Evolutionary conservation across 2,797 vertebrate species (phyloP), one percentile per base, ranked within the genome.

Genomic region (Eutrigla gurnardus): DNA sequence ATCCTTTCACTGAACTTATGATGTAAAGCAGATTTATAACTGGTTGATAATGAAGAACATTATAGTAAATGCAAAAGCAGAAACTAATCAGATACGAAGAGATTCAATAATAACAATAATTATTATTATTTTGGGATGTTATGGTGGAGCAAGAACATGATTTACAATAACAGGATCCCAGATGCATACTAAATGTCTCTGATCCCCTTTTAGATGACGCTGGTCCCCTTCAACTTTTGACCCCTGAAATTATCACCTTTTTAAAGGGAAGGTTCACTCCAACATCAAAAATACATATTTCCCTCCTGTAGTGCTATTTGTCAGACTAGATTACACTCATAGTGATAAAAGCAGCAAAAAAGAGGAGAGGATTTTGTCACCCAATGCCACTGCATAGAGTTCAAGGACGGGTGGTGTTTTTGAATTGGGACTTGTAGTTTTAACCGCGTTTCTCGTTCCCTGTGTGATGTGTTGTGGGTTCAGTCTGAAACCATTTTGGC

Each of bases 401-500:
- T 42, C 5, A 8, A n/a, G 1, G n/a, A 17, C 3, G 12, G 2
- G 1, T 50, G 25, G 53, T 10, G 4, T 45, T 64, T 64, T 7
- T 64, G 1, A 47, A 4, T 11, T 73, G 54, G 17, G 54, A 43
- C 6, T 37, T n/a, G 1, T 47, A 13, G 25, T 12, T 57, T 3
- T n/a, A 46, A 11, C 45, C 35, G 42, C 4, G n/a, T 25, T 17
- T 42, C 36, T 37, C 40, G 18, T 46, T 43, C 65, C 42, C 32
- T 66, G 46, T 67, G 45, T 57, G 45, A 54, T 2, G 53, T 75
- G 46, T 52, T 72, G 25, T 25, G 32, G n/a, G 40, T 59, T 52
- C 9, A 49, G 46, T 25, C 43, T 78, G 49, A 78, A 69, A 72
- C 58, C 60, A 70, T 32, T 43, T 32, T 65, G 53, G 18, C 68